Percentiles rank a stretch among this genome's conserved stretches.
Conservation (phyloP, 2,113 vertebrate genomes). For the Benthochromis sp. region DNA sequence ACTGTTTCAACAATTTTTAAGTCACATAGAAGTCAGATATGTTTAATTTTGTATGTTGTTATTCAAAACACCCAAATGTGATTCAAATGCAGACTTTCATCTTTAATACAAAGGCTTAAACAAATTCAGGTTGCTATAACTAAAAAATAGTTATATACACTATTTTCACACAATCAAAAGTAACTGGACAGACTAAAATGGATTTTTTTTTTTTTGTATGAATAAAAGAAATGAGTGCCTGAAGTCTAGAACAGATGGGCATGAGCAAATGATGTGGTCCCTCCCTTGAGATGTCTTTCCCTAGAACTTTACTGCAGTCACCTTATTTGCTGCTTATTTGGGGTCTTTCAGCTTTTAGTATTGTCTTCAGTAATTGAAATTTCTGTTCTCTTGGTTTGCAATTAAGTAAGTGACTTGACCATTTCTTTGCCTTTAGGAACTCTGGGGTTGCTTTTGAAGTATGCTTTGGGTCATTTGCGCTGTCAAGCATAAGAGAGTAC, state of each 20-base stretch:
- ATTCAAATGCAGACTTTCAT: not conserved
- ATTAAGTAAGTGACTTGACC: not conserved
- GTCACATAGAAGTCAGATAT: not conserved
- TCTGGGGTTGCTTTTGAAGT: not conserved
- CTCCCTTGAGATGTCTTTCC: not conserved
- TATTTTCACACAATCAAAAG: not conserved
- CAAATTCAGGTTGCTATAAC: not conserved
- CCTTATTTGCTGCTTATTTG: not conserved
- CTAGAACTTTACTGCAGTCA: not conserved
- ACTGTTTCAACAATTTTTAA: not conserved
- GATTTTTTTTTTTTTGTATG: not conserved
- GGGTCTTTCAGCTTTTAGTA: not conserved
- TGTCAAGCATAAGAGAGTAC: not conserved
- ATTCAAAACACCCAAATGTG: not conserved
- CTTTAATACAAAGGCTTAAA: not conserved
- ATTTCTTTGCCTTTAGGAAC: not conserved
- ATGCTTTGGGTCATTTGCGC: not conserved
- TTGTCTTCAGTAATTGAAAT: not conserved
- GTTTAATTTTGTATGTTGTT: not conserved
- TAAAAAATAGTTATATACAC: not conserved
- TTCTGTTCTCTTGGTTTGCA: not conserved
- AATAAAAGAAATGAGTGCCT: not conserved
- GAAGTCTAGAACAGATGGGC: not conserved
- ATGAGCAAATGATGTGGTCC: not conserved
- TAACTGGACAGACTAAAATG: not conserved